Percentiles rank a stretch among this genome's conserved stretches.
Conservation (phyloP, 1,140 invertebrate species). For the Brachionus calyciflorus region DNA sequence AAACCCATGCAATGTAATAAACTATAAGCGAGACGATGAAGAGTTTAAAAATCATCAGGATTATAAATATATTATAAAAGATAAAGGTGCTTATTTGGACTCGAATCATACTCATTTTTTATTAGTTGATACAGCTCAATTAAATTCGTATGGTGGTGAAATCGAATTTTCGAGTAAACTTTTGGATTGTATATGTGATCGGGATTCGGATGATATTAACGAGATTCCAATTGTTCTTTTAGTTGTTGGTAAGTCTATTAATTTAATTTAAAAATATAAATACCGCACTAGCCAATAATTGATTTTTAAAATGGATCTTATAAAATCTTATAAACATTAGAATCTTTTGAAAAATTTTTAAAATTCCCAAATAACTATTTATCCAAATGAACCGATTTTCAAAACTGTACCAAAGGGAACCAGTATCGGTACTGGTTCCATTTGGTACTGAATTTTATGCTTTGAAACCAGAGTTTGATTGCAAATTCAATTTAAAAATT, state of each 20-base stretch:
- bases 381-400: too few species aligned
- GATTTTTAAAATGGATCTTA: not conserved
- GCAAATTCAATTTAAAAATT: too few species aligned
- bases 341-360: too few species aligned
- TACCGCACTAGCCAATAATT: too few species aligned
- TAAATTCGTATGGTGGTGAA: constrained; percentile 54
- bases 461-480: too few species aligned
- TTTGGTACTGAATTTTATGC: too few species aligned
- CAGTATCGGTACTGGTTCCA: too few species aligned
- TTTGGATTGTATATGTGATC: constrained; percentile 50
- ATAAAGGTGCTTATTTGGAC: constrained; percentile 56
- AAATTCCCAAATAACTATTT: too few species aligned
- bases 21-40: not conserved
- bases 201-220: not conserved
- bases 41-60: not conserved
- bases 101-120: constrained; percentile 63
- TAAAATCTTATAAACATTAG: not conserved
- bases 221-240: constrained; percentile 12
- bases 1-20: not conserved
- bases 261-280: not conserved
- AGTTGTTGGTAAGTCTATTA: not conserved
- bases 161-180: constrained; percentile 55
- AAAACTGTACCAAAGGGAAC: too few species aligned
- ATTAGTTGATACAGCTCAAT: constrained; percentile 60
- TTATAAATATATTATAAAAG: not conserved